Evolutionary conservation across 2,113 vertebrate genomes (phyloP).

Genomic region (Ammodramus savannarum): DNA sequence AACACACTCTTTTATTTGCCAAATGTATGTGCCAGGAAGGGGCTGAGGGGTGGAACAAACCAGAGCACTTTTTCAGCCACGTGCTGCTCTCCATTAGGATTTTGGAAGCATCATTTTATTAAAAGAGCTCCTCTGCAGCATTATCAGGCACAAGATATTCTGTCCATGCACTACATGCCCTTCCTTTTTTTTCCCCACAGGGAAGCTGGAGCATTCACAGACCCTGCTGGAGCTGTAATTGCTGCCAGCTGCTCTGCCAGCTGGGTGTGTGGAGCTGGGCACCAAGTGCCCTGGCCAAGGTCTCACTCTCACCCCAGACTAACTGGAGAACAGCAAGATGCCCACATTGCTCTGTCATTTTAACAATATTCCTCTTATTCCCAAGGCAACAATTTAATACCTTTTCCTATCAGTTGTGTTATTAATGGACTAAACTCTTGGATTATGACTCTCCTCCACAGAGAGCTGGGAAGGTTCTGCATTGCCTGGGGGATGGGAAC

Average conservation of each 20-base stretch:
- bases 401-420: background rate
- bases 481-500: too few relatives aligned
- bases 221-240: background rate
- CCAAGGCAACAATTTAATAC: background rate
- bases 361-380: background rate
- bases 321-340: background rate
- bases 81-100: background rate
- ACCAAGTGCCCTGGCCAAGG: background rate
- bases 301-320: background rate
- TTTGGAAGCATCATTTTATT: background rate
- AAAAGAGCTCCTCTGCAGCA: background rate
- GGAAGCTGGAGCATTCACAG: background rate
- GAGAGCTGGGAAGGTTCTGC: background rate
- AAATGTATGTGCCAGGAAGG: background rate
- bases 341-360: background rate
- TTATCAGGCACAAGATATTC: background rate
- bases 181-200: background rate
- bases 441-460: rapidly evolving
- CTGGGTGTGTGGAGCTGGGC: rapidly evolving
- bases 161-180: rapidly evolving
- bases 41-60: background rate
- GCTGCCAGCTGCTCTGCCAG: background rate
- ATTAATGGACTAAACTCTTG: rapidly evolving
- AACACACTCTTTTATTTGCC: background rate
- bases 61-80: background rate